phyloP scores from a whole-genome alignment of 2,797 vertebrate genomes.

The Leuciscus waleckii region DNA sequence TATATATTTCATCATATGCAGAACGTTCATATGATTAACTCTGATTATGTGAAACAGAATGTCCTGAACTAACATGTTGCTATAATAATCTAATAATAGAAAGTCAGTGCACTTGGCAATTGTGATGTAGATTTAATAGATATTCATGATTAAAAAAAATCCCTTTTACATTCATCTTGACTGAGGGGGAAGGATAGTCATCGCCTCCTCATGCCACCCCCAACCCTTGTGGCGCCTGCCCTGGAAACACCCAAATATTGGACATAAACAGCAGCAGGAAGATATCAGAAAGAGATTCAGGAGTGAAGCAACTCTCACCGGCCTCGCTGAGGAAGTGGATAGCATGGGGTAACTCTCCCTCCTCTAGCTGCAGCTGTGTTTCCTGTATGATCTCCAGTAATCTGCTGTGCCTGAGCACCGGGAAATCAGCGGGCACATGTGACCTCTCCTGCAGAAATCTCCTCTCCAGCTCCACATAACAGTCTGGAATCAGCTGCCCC shows the following conservation, averaged over 20 bases:
- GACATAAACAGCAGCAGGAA: constrained; percentile 65
- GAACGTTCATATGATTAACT: too few relatives aligned
- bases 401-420: constrained; percentile 84
- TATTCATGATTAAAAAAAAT: neutral
- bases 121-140: too few relatives aligned
- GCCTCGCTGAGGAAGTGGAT: constrained; percentile 94
- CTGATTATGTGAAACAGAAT: too few relatives aligned
- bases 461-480: constrained; percentile 93
- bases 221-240: neutral
- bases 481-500: constrained; percentile 95
- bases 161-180: neutral
- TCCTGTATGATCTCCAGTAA: constrained; percentile 88
- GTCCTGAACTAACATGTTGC: too few relatives aligned
- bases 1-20: too few relatives aligned
- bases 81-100: too few relatives aligned
- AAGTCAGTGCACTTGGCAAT: too few relatives aligned
- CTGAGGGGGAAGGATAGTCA: too few relatives aligned
- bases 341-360: constrained; percentile 91
- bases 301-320: constrained; percentile 38
- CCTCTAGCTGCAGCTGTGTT: constrained; percentile 89
- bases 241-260: constrained; percentile 17
- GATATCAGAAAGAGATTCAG: constrained; percentile 53
- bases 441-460: constrained; percentile 84
- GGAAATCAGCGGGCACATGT: constrained; percentile 85
- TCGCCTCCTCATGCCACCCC: neutral